Percentiles rank a stretch among this genome's conserved stretches.
These are phyloP conservation scores for Paragorgia papillata DNA, from an alignment of 92 coral and sea anemone species.

Conservation along the genomic window DNA sequence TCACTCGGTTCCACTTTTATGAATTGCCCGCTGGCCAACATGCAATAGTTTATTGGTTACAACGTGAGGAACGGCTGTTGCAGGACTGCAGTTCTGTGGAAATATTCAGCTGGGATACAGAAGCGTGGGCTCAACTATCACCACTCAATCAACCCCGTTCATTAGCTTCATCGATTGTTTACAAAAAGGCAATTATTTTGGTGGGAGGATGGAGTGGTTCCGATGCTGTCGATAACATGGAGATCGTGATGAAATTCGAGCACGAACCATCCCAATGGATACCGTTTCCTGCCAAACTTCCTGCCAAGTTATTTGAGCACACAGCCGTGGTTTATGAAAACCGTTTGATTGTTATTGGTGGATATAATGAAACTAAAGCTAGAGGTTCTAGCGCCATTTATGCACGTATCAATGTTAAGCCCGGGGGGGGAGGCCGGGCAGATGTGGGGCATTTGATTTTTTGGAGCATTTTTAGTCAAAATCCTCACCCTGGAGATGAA, in stretches of 20 bases:
- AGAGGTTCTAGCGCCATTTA: neutral
- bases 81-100: conserved; percentile 21
- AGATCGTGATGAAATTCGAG: neutral
- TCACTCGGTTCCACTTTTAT: too few relatives aligned
- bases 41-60: too few relatives aligned
- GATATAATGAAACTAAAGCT: neutral
- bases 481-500: too few relatives aligned
- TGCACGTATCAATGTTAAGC: too few relatives aligned
- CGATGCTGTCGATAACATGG: neutral
- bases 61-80: too few relatives aligned
- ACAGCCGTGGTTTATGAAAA: neutral
- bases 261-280: neutral
- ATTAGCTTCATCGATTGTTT: neutral
- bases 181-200: neutral
- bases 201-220: neutral
- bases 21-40: too few relatives aligned
- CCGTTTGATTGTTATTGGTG: conserved; percentile 6
- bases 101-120: neutral
- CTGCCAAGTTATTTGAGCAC: neutral
- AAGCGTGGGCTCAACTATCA: neutral
- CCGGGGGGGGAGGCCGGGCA: too few relatives aligned
- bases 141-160: neutral
- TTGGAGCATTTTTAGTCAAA: too few relatives aligned
- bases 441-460: too few relatives aligned
- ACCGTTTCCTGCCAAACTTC: neutral